Evolutionary conservation across 2,888 invertebrate genomes (phyloP), one percentile per base, ranked within the genome.

Genomic region (Dryomyza anilis): DNA sequence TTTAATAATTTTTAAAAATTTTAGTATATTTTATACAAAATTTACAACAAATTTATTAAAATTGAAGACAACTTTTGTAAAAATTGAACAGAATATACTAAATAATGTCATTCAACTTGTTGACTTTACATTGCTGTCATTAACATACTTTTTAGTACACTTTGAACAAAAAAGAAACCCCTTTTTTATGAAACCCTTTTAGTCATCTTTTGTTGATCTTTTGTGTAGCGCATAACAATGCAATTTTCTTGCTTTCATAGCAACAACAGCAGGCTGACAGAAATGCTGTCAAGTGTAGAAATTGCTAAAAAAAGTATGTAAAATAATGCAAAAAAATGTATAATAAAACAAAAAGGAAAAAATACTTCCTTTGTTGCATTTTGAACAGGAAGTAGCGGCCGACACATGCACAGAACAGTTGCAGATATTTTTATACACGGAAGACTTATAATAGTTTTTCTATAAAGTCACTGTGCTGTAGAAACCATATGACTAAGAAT

Each of bases 281-380:
- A 48, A 19, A 46, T 21, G 16, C 19, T 46, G 46, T 46, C 46
- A 46, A 46, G 19, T 21, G 48, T 21, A 19, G 19, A 21, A 14
- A 23, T 48, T 48, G 19, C 23, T 43, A 50, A 50, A 27, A 12
- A 50, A 27, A n/a, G 27, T 25, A 16, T 25, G 48, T 12, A n/a
- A n/a, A n/a, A n/a, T n/a, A n/a, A n/a, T n/a, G 23, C 48, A 48
- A 48, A 19, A 27, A 27, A 16, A 25, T 39, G 39, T n/a, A 23
- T 14, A 56, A n/a, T 10, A 57, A 23, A 57, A 25, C 21, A 58
- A 16, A 27, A 30, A 19, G 23, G 25, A 33, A 55, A 55, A 55
- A 33, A 14, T 53, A 16, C 8, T 21, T 2, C 58, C 36, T 25
- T 58, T 58, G 58, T 58, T 58, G 19, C n/a, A 45, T 16, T 58